phyloP scores from a whole-genome alignment of 2,113 vertebrate genomes.

The Ammodytes dubius region DNA sequence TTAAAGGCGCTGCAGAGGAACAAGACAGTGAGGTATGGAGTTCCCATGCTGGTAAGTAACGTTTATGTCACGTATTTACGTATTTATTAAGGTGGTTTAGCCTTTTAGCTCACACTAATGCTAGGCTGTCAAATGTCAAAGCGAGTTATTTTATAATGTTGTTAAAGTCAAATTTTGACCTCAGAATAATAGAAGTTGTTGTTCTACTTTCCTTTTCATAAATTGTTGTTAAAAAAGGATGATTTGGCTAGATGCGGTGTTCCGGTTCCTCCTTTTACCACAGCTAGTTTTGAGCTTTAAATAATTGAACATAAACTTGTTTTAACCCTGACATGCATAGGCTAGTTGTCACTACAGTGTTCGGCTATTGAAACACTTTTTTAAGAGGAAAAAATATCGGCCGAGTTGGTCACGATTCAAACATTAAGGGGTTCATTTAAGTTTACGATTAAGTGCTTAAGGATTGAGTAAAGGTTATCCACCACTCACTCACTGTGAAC shows the following conservation, averaged over 20 bases:
- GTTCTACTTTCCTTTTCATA: background rate
- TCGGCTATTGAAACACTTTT: too few relatives aligned
- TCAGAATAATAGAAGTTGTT: background rate
- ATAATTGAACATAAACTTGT: too few relatives aligned
- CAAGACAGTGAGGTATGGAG: constrained; percentile 87
- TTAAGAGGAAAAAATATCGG: too few relatives aligned
- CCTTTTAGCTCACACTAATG: background rate
- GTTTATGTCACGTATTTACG: background rate
- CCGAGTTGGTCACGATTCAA: too few relatives aligned
- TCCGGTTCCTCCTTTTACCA: background rate
- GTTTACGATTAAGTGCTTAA: background rate
- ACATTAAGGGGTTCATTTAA: background rate
- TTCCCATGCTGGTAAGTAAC: constrained; percentile 91
- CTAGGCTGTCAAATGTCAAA: background rate
- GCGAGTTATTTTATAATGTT: background rate
- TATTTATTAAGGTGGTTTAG: background rate
- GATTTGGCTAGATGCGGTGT: background rate
- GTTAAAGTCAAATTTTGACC: too few relatives aligned
- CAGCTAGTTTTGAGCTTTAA: background rate
- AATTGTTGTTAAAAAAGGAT: background rate
- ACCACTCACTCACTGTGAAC: background rate
- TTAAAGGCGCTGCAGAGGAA: constrained; percentile 73
- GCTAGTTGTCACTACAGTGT: too few relatives aligned
- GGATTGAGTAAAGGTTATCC: background rate
- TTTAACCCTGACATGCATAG: too few relatives aligned